These are phyloP conservation scores for Botrylloides violaceus DNA, from an alignment of 23 tunicate species.

Conservation along the genomic window DNA sequence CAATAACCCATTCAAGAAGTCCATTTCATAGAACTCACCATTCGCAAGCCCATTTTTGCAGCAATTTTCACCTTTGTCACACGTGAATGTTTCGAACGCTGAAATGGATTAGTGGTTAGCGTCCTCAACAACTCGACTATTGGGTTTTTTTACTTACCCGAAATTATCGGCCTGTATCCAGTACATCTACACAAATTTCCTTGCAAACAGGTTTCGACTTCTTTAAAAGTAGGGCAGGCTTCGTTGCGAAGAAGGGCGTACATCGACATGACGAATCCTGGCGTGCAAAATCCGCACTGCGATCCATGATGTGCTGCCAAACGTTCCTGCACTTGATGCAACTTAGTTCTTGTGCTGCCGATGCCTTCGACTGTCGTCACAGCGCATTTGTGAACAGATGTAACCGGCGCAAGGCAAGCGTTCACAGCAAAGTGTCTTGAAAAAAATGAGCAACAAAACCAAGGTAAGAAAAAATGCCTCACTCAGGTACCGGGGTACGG, in stretches of 20 bases:
- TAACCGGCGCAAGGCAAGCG: conserved; percentile 81
- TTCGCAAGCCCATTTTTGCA: conserved; percentile 24
- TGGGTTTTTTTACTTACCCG: conserved; percentile 44
- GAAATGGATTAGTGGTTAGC: neutral
- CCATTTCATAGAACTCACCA: neutral
- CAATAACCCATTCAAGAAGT: neutral
- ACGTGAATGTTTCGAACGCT: conserved; percentile 53
- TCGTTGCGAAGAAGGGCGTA: conserved; percentile 84
- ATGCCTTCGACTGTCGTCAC: conserved; percentile 96
- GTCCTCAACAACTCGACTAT: too few species aligned
- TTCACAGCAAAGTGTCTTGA: conserved; percentile 71
- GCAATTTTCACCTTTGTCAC: conserved; percentile 57
- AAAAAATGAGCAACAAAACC: too few species aligned
- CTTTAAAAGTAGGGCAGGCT: conserved; percentile 48
- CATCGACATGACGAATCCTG: conserved; percentile 99
- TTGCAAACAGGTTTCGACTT: conserved; percentile 67
- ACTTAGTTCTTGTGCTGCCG: conserved; percentile 72
- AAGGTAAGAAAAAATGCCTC: too few species aligned
- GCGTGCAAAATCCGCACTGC: conserved; percentile 96
- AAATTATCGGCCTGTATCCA: conserved; percentile 84
- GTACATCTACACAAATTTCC: conserved; percentile 96
- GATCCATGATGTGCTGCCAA: conserved; percentile 86
- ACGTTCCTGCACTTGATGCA: conserved; percentile 82
- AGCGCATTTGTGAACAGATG: conserved; percentile 62
- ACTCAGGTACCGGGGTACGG: too few species aligned